A percentile compares a stretch with the other conserved stretches of the same genome.
Evolutionary conservation across 2,113 vertebrate species (phyloP).

Genomic region (Hemibagrus wyckioides): DNA sequence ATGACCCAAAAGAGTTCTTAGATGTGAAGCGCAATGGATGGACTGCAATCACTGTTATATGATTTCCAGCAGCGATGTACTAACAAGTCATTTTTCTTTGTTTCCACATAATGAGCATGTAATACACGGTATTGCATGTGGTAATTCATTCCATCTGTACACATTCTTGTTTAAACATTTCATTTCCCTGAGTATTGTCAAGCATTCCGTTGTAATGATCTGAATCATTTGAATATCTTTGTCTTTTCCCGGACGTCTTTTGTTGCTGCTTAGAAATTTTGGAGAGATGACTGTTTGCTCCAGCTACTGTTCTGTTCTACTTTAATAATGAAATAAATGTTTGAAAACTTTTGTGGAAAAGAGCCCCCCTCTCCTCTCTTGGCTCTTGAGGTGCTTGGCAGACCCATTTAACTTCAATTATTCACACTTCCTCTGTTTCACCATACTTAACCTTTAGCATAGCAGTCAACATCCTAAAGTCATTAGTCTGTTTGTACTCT

Average conservation of each 20-base stretch:
- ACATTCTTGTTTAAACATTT: conserved; percentile 3
- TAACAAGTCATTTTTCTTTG: conserved; percentile 6
- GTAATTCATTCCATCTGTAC: conserved; percentile 31
- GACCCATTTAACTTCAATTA: conserved; percentile 45
- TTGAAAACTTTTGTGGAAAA: conserved; percentile 2
- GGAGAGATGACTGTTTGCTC: not conserved
- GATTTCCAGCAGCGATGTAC: not conserved
- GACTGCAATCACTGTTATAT: not conserved
- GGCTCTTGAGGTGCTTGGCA: conserved; percentile 31
- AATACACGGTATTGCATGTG: not conserved
- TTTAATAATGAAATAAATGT: not conserved
- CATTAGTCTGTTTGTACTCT: conserved; percentile 25
- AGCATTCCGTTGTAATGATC: not conserved
- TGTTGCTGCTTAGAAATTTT: conserved; percentile 14
- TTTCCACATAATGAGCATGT: conserved; percentile 4
- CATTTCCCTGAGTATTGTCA: not conserved
- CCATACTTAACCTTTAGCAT: conserved; percentile 46
- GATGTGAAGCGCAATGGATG: not conserved
- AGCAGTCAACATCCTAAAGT: conserved; percentile 36
- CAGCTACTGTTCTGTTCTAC: not conserved
- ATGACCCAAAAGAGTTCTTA: conserved; percentile 20
- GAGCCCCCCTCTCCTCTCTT: not conserved
- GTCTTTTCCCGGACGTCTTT: not conserved
- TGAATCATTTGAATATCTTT: not conserved
- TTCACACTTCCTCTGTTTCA: conserved; percentile 41